Evolutionary conservation across 2,113 vertebrate species (phyloP), one percentile per base, ranked within the genome.

Genomic region (Urocitellus parryii): DNA sequence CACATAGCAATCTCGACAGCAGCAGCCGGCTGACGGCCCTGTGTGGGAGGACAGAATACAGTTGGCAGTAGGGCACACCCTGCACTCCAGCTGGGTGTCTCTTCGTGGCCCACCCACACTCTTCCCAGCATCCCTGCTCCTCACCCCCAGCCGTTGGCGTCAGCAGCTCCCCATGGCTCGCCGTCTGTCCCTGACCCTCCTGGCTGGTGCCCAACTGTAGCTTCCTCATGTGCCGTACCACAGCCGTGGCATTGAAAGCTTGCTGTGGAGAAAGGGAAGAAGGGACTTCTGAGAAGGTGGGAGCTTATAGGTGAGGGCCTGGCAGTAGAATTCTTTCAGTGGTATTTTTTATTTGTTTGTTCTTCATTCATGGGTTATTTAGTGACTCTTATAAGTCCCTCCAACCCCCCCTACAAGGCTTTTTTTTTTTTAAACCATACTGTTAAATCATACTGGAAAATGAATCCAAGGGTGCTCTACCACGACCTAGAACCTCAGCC

Each of bases 241-340:
- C 99, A 0, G 99, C 99, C 0, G 99, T 99, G 98, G 99, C 99
- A 0, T 99, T 99, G 98, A 99, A 99, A 1, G 99, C 99, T 99
- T 99, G 99, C 99, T 99, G 98, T 87, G 91, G 9, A 67, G 22
- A 84, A 51, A 95, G 61, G 76, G 96, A 10, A 65, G 18, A 32
- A 39, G 25, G 24, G 32, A 24, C 67, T 70, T 22, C 72, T 92
- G 68, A 67, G 73, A 20, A n/a, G 5, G 18, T 18, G 29, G 27
- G 2, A 13, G 37, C 65, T 73, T 2, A 11, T 4, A 39, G 65
- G 32, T 51, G 3, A 29, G 12, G 22, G 51, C 37, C 11, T 22
- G 8, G 77, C 76, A 53, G 4, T 4, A 7, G 58, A 65, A 67
- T 81, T 73, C 90, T 58, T 61, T 16, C 1, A 53, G 8, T 58